phyloP scores from a whole-genome alignment of 2,888 invertebrate genomes.

The Lepetodrilus schrolli region DNA sequence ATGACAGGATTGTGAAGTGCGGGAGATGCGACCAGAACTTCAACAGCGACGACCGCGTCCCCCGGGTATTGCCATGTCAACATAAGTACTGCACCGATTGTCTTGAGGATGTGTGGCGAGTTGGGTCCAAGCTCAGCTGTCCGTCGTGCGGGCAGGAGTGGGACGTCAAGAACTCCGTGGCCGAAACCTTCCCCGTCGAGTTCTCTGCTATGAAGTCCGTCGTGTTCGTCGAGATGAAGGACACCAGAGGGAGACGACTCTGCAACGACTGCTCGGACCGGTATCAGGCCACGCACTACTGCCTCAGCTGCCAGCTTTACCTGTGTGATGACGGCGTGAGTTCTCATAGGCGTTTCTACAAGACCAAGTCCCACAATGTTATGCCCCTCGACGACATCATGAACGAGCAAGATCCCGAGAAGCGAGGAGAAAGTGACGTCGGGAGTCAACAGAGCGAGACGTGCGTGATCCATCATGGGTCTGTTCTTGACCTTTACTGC shows the following conservation, averaged over 20 bases:
- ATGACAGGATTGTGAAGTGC: not conserved
- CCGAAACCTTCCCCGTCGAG: conserved; percentile 5
- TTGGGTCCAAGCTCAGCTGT: not conserved
- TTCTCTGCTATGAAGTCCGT: conserved; percentile 4
- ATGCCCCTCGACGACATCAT: not conserved
- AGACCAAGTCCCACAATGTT: not conserved
- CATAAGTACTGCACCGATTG: not conserved
- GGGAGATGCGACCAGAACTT: conserved; percentile 4
- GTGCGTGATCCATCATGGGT: not conserved
- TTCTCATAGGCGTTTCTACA: conserved; percentile 7
- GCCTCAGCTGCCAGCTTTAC: conserved; percentile 7
- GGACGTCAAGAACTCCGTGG: not conserved
- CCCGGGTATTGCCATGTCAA: not conserved
- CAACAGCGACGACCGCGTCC: not conserved
- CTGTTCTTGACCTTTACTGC: not conserved
- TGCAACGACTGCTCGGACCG: conserved; percentile 5
- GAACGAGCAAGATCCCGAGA: not conserved
- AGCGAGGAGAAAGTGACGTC: not conserved
- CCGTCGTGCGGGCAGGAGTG: not conserved
- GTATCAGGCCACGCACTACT: not conserved
- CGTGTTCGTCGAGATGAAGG: not conserved
- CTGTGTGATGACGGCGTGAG: not conserved
- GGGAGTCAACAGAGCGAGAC: conserved; percentile 1
- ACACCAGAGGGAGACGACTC: not conserved
- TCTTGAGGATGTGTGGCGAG: conserved; percentile 1